Conservation (phyloP, 2,888 invertebrate species). For the Sinelater perroti region DNA sequence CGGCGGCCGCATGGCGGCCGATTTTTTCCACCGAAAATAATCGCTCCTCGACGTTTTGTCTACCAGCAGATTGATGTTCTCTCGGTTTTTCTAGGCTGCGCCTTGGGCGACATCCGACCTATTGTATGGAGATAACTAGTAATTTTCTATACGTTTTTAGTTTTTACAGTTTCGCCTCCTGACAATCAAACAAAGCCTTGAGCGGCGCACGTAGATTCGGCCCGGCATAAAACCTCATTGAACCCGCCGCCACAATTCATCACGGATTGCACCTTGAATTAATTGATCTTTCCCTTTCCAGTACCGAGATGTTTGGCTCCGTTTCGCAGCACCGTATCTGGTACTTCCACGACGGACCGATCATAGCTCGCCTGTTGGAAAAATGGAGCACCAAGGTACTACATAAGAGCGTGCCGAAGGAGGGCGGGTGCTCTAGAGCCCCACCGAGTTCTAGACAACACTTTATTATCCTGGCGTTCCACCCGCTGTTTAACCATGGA, state of each 20-base stretch:
- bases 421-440: slow-evolving; percentile 22
- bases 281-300: slow-evolving; percentile 8
- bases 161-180: slow-evolving; percentile 24
- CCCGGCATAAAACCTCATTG: slow-evolving; percentile 2
- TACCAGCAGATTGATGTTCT: slow-evolving; percentile 27
- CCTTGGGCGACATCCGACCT: slow-evolving; percentile 24
- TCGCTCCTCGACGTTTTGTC: slow-evolving; percentile 27
- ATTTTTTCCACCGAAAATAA: slow-evolving; percentile 28
- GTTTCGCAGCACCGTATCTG: too few species aligned
- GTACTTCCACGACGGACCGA: too few species aligned
- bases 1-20: slow-evolving; percentile 13
- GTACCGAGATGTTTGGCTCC: too few species aligned
- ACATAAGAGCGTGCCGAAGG: slow-evolving; percentile 13
- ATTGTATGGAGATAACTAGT: slow-evolving; percentile 30
- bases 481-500: slow-evolving; percentile 32
- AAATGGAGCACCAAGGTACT: slow-evolving; percentile 11
- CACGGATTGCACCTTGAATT: not conserved
- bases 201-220: slow-evolving; percentile 9
- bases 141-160: slow-evolving; percentile 26
- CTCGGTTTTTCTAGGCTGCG: slow-evolving; percentile 21
- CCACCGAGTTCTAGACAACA: slow-evolving; percentile 34
- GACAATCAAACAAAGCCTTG: slow-evolving; percentile 20
- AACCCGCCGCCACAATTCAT: not conserved
- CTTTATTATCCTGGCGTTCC: slow-evolving; percentile 33
- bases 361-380: too few species aligned